Evolutionary conservation across 2,113 vertebrate species (phyloP).

Genomic region (Psophia crepitans): DNA sequence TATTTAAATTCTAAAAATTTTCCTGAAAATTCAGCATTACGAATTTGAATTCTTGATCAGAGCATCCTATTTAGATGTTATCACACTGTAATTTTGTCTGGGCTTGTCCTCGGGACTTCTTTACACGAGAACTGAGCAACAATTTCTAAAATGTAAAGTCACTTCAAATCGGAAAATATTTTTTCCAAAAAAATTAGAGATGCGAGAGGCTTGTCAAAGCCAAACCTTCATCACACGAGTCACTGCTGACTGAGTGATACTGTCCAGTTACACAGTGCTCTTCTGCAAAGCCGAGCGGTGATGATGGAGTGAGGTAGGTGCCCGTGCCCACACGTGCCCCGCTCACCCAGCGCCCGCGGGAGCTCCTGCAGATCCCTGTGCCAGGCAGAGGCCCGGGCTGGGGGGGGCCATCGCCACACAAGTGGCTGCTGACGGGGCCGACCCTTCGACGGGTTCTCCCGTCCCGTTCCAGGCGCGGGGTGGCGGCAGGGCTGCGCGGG

Average conservation of each 20-base stretch:
- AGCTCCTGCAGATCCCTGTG: not conserved
- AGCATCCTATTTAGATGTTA: not conserved
- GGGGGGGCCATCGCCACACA: too few relatives aligned
- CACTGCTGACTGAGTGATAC: rapidly evolving
- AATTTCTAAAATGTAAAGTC: not conserved
- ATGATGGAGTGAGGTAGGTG: rapidly evolving
- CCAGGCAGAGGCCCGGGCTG: not conserved
- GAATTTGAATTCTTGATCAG: not conserved
- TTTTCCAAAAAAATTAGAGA: not conserved
- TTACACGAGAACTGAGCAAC: not conserved
- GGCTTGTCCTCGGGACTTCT: not conserved
- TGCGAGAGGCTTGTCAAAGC: not conserved
- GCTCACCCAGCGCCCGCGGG: rapidly evolving
- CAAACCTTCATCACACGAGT: rapidly evolving
- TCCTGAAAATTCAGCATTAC: not conserved
- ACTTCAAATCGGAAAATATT: not conserved
- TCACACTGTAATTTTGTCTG: not conserved
- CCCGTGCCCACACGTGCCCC: rapidly evolving
- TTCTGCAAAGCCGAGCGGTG: not conserved
- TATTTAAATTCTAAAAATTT: not conserved
- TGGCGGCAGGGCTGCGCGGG: not conserved
- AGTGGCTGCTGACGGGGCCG: rapidly evolving
- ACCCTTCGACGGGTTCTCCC: rapidly evolving
- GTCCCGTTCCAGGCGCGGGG: rapidly evolving
- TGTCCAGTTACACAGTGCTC: rapidly evolving